Evolutionary conservation across 2,888 invertebrate genomes (phyloP).

Genomic region (Trissolcus japonicus): DNA sequence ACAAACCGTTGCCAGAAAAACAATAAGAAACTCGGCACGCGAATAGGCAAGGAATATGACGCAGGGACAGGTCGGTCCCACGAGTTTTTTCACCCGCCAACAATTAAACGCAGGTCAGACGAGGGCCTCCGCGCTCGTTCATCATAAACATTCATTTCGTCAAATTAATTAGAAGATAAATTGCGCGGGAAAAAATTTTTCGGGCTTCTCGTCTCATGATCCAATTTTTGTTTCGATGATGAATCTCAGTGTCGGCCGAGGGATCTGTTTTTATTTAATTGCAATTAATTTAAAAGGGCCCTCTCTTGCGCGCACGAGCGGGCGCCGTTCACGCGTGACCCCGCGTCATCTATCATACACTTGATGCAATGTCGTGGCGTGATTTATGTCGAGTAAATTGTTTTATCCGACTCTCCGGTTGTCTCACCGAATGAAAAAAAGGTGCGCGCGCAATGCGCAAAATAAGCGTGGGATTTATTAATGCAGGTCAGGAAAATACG

Average conservation of each 20-base stretch:
- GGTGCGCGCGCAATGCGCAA: constrained; percentile 19
- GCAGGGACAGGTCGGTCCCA: constrained; percentile 14
- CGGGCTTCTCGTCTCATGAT: neutral
- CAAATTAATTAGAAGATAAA: constrained; percentile 11
- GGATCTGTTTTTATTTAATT: constrained; percentile 44
- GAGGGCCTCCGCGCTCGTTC: constrained; percentile 7
- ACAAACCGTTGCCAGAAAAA: constrained; percentile 22
- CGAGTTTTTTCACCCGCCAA: too few species aligned
- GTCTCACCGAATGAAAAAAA: constrained; percentile 18
- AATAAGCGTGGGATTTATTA: constrained; percentile 52
- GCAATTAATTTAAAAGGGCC: constrained; percentile 32
- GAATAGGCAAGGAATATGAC: constrained; percentile 29
- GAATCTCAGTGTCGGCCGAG: constrained; percentile 12
- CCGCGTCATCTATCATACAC: constrained; percentile 46
- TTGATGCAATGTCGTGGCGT: constrained; percentile 45
- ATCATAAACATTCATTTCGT: constrained; percentile 12
- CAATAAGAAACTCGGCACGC: constrained; percentile 18
- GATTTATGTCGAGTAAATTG: constrained; percentile 53
- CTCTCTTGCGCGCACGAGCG: constrained; percentile 10
- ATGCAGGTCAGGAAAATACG: constrained; percentile 48
- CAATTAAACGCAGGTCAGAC: neutral
- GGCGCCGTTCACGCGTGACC: constrained; percentile 17
- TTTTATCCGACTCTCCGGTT: constrained; percentile 39
- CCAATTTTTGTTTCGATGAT: constrained; percentile 15
- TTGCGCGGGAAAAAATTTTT: constrained; percentile 5